Evolutionary conservation across 2,113 vertebrate species (phyloP), one percentile per base, ranked within the genome.

Genomic region (Oxyura jamaicensis): DNA sequence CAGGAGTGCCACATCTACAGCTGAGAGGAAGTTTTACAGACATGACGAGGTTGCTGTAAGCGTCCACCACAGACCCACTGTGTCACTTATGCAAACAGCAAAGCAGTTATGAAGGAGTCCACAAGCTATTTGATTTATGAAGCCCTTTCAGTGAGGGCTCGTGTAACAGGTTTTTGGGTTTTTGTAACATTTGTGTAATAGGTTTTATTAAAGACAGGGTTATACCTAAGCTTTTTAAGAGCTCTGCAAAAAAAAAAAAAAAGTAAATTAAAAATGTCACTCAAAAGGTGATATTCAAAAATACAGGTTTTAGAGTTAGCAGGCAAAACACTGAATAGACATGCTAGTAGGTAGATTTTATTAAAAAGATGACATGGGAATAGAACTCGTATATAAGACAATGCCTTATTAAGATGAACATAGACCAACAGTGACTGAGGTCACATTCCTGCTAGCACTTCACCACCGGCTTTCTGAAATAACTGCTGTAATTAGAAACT

Each of bases 161-260:
- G 8, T 4, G 41, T 41, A 41, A 41, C 41, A 41, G 41, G 41
- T 41, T 41, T 41, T 41, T 41, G 39, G 9, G 9, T 9, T 8
- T 39, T 39, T 11, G 39, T 41, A 41, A 41, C 56, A 29, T 19
- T 68, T 6, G 16, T 28, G 29, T 26, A 83, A 68, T 23, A 68
- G 8, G 29, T 84, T 80, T 89, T 31, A 79, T 16, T 59, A 29
- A 85, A 69, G 22, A 14, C 1, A 16, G 17, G 35, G 46, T 53
- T 91, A 63, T 8, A 76, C 21, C 33, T 39, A 35, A 75, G 56
- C 41, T 84, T 88, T 78, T 52, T 3, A 0, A 4, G 3, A 74
- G 6, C 0, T 4, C 8, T 1, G 6, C 25, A 63, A 69, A 73
- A 88, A 7, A 0, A 0, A 25, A 14, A 44, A 46, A 46, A 46